A percentile compares a stretch with the other conserved stretches of the same genome.
Evolutionary conservation across 2,113 vertebrate genomes (phyloP).

Genomic region (Paramormyrops kingsleyae): DNA sequence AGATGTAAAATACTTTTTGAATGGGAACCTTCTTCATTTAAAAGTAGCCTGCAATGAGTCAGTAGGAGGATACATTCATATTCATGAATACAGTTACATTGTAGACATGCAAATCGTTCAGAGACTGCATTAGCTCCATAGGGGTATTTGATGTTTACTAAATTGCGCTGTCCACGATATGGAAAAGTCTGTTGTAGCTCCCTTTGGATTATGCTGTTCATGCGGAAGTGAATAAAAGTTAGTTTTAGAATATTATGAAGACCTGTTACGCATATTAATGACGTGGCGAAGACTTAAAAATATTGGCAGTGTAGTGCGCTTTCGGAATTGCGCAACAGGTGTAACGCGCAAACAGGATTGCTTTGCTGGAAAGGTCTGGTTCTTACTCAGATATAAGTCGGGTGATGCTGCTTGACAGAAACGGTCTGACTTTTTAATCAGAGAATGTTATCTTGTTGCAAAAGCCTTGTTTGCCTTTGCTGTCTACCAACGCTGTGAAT

Average conservation of each 20-base stretch:
- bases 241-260: not conserved
- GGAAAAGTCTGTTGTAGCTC: not conserved
- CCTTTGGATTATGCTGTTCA: not conserved
- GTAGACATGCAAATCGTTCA: not conserved
- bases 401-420: not conserved
- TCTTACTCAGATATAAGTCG: not conserved
- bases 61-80: not conserved
- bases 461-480: not conserved
- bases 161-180: not conserved
- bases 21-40: not conserved
- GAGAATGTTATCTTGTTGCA: not conserved
- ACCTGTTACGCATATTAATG: not conserved
- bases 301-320: not conserved
- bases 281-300: not conserved
- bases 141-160: not conserved
- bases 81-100: not conserved
- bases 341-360: not conserved
- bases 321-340: not conserved
- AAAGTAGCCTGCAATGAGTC: not conserved
- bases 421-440: not conserved
- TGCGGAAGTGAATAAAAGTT: not conserved
- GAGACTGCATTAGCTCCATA: not conserved
- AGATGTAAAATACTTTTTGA: not conserved
- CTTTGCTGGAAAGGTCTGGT: not conserved
- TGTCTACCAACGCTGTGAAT: not conserved